Evolutionary conservation across 2,888 invertebrate genomes (phyloP).

Genomic region (Mimas tiliae): DNA sequence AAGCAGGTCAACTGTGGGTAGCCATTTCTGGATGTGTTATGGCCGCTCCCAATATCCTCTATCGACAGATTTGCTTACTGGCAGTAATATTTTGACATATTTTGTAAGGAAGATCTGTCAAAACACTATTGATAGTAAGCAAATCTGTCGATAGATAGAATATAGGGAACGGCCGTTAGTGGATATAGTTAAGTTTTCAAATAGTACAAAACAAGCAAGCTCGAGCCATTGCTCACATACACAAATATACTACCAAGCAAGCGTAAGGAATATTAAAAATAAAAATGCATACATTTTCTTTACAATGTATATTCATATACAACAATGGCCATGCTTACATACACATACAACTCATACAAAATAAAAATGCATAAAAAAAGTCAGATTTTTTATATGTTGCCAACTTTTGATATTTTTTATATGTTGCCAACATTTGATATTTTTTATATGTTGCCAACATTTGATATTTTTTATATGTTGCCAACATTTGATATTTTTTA

Average conservation of each 20-base stretch:
- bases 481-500: not conserved
- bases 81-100: too few species aligned
- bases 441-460: not conserved
- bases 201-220: slow-evolving; percentile 38
- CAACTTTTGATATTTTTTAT: not conserved
- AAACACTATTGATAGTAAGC: too few species aligned
- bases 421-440: slow-evolving; percentile 7
- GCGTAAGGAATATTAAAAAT: slow-evolving; percentile 51
- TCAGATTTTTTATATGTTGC: not conserved
- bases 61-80: too few species aligned
- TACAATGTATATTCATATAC: slow-evolving; percentile 74
- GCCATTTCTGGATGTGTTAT: too few species aligned
- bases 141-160: too few species aligned
- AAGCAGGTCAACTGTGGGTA: too few species aligned
- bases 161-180: not conserved
- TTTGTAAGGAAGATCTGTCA: too few species aligned
- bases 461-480: not conserved
- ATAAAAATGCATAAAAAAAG: slow-evolving; percentile 19
- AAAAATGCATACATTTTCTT: slow-evolving; percentile 64
- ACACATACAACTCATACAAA: slow-evolving; percentile 28
- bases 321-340: slow-evolving; percentile 75
- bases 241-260: slow-evolving; percentile 61
- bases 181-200: not conserved
- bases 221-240: slow-evolving; percentile 74
- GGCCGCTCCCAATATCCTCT: too few species aligned